These are phyloP conservation scores for Ectemnius continuus DNA, from an alignment of 2,888 invertebrate species.

Conservation along the genomic window DNA sequence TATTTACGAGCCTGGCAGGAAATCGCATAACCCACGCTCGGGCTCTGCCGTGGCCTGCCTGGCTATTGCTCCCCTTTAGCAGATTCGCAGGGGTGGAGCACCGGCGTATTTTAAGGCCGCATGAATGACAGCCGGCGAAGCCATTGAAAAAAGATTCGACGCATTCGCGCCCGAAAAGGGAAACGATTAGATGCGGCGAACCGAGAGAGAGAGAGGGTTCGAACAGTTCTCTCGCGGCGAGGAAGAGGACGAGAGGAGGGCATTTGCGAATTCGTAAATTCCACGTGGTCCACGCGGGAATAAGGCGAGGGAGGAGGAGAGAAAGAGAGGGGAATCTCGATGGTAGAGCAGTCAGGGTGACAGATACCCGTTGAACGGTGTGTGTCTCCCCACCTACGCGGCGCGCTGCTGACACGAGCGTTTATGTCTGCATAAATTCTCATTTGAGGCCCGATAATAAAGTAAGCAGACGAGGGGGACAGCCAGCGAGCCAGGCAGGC, in stretches of 20 bases:
- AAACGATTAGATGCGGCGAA: not conserved
- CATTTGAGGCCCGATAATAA: constrained; percentile 75
- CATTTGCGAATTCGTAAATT: constrained; percentile 42
- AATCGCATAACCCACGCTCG: constrained; percentile 57
- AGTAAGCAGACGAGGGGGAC: constrained; percentile 69
- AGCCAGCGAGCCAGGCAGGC: constrained; percentile 35
- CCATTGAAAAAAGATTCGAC: constrained; percentile 10
- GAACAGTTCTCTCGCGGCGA: not conserved
- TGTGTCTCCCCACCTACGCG: constrained; percentile 67
- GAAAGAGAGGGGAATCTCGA: constrained; percentile 20
- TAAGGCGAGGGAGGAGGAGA: not conserved
- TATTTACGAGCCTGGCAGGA: constrained; percentile 51
- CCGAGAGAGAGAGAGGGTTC: not conserved
- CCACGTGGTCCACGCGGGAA: constrained; percentile 5
- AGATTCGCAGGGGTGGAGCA: constrained; percentile 39
- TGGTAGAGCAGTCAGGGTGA: constrained; percentile 61
- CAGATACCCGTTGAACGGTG: constrained; percentile 65
- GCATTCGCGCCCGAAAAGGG: not conserved
- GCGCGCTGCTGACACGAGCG: constrained; percentile 71
- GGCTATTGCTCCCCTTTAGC: constrained; percentile 46
- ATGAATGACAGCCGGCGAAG: constrained; percentile 31
- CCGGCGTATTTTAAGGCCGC: constrained; percentile 18
- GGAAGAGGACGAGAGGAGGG: not conserved
- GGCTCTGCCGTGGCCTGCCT: constrained; percentile 47
- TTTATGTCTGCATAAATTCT: constrained; percentile 76